Evolutionary conservation across 2,797 vertebrate genomes (phyloP).

Genomic region (Toxotes lorentzi): DNA sequence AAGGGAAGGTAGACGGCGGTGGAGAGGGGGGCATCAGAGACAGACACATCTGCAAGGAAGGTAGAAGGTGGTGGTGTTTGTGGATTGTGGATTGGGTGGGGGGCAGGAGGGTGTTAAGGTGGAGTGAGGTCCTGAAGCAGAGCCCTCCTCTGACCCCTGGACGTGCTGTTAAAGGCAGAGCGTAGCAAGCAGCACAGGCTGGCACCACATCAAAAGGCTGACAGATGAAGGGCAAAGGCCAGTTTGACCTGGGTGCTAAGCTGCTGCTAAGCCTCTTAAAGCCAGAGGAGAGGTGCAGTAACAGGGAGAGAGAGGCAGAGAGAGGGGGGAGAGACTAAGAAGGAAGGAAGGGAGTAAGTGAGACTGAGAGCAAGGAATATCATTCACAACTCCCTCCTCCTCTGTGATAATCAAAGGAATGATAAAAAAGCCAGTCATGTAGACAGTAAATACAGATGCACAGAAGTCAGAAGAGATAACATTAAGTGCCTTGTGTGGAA

Average conservation of each 20-base stretch:
- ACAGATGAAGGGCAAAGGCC: constrained; percentile 94
- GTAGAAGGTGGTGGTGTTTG: constrained; percentile 66
- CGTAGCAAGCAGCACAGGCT: constrained; percentile 86
- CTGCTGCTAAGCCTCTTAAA: constrained; percentile 92
- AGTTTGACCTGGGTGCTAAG: constrained; percentile 94
- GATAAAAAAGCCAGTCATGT: constrained; percentile 78
- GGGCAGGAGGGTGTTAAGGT: constrained; percentile 65
- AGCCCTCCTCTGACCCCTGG: constrained; percentile 87
- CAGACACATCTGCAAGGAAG: constrained; percentile 87
- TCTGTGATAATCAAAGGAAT: constrained; percentile 79
- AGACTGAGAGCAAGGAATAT: constrained; percentile 70
- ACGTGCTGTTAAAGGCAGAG: constrained; percentile 86
- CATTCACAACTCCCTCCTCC: constrained; percentile 70
- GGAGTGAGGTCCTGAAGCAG: constrained; percentile 84
- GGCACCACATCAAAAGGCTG: constrained; percentile 96
- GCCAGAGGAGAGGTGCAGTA: constrained; percentile 87
- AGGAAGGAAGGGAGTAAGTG: constrained; percentile 67
- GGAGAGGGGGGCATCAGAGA: constrained; percentile 83
- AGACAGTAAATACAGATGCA: constrained; percentile 81
- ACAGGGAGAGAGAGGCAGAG: constrained; percentile 56
- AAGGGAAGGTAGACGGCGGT: constrained; percentile 82
- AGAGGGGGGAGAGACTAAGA: constrained; percentile 36
- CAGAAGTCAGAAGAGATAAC: constrained; percentile 82
- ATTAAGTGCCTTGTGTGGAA: constrained; percentile 69
- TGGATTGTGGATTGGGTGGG: constrained; percentile 11